These are phyloP conservation scores for Scaptomyza polygonia DNA, from an alignment of 2,888 invertebrate species.

Conservation along the genomic window DNA sequence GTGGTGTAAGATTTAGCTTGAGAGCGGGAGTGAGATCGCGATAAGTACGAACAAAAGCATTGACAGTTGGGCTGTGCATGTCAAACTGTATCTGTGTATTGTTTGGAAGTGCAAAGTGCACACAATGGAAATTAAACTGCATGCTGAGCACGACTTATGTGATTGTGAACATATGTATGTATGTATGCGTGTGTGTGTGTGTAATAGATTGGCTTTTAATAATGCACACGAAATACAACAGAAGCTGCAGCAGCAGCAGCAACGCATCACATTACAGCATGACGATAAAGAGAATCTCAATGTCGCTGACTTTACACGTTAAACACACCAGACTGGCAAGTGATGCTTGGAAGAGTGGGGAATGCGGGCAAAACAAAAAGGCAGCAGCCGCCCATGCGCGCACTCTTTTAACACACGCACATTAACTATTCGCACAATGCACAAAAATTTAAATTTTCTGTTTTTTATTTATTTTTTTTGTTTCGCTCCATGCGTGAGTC, in stretches of 20 bases:
- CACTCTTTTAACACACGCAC: conserved; percentile 10
- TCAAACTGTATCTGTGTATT: conserved; percentile 28
- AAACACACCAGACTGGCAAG: neutral
- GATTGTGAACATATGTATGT: conserved; percentile 2
- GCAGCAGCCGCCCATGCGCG: conserved; percentile 11
- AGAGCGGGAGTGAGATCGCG: neutral
- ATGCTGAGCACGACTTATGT: conserved; percentile 12
- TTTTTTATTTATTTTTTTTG: conserved; percentile 18
- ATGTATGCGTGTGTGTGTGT: conserved; percentile 11
- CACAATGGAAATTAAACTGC: conserved; percentile 21
- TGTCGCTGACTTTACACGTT: conserved; percentile 42
- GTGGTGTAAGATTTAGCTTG: neutral
- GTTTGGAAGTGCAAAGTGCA: conserved; percentile 46
- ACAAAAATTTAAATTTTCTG: conserved; percentile 8
- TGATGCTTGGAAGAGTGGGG: neutral
- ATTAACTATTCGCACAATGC: conserved; percentile 22
- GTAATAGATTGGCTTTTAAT: conserved; percentile 39
- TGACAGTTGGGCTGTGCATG: conserved; percentile 7
- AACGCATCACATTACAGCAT: conserved; percentile 29
- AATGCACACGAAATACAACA: conserved; percentile 37
- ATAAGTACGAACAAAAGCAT: conserved; percentile 4
- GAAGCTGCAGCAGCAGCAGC: conserved; percentile 9
- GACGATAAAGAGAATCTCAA: conserved; percentile 41
- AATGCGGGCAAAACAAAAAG: conserved; percentile 2
- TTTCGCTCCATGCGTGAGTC: conserved; percentile 49